Evolutionary conservation across 2,888 invertebrate genomes (phyloP), one percentile per base, ranked within the genome.

Genomic region (Oligia fasciuncula): DNA sequence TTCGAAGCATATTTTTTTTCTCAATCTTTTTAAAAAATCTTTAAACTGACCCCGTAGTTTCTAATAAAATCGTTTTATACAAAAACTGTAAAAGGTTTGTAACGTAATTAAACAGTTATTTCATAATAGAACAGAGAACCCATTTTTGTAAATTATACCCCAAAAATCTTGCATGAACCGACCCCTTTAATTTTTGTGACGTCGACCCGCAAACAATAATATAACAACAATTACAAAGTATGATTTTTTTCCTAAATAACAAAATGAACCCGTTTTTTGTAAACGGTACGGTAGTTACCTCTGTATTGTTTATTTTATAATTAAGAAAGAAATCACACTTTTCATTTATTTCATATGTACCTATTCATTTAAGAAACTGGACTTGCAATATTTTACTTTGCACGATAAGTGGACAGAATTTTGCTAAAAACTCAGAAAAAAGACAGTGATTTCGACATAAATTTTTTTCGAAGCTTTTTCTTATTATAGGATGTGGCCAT

Each of bases 181-280:
- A 74, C 14, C 87, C 85, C 49, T 63, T 85, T 85, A 0, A 77
- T 60, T 85, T 87, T 67, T 87, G 85, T 87, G 87, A 72, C 62
- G 85, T 87, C 40, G 11, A 35, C 73, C 76, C 57, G 40, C 60
- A 67, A 68, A n/a, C 0, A 40, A 57, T 65, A 19, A n/a, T 65
- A 19, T 23, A 19, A 23, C 6, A 43, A 40, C 4, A 49, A 49
- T 19, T 11, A 35, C 51, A 62, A 85, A 43, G 77, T 77, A 65
- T 84, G 87, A 51, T 77, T 73, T 85, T 69, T 71, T 51, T 46
- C 17, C 14, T 40, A 11, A 2, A 0, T 19, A 17, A 19, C 0
- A 66, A 46, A 67, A n/a, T 5, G 13, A 13, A 13, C 1, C 49
- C 13, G 29, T 19, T 29, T 46, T 46, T 19, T 35, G 19, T 13